Evolutionary conservation across 1,140 invertebrate genomes (phyloP), one percentile per base, ranked within the genome.

Genomic region (Andricus grossulariae): DNA sequence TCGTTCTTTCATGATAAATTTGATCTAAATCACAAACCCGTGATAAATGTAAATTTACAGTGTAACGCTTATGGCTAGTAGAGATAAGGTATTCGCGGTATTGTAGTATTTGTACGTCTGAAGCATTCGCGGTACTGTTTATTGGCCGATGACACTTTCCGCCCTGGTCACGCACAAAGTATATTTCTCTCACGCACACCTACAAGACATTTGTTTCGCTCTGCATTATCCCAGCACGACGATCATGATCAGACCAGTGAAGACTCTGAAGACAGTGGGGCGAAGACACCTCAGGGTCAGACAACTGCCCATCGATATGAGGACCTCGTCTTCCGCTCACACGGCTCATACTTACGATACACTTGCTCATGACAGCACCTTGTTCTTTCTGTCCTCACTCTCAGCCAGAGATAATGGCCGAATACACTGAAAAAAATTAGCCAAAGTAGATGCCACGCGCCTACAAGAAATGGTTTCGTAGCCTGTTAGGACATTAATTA

Each of bases 221-320:
- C 16, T 76, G 21, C 8, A 18, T 66, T 66, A 66, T 39, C 60
- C 7, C 25, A 66, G 32, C n/a, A 66, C 39, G 60, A 16, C 49
- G 75, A 74, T 73, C 72, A 74, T 77, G 74, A 66, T 66, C 25
- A 39, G 15, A 15, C 15, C 60, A 8, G 10, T 45, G 39, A 45
- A 45, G 39, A 45, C 7, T 10, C 10, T 45, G 8, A 45, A 45
- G 39, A 32, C 55, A 32, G 55, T 55, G 75, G 82, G 81, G 82
- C 83, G 81, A 85, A 83, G 82, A 87, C 78, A 86, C 85, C 83
- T 89, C 88, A 89, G 88, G 88, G 88, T 89, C 88, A 89, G 83
- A 86, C 87, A 81, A 87, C 83, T 75, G 84, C 87, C 82, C 85
- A 88, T 88, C 86, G 88, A 88, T 89, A 88, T 88, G 87, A 84